Base-by-base conservation (phyloP, 2,113 vertebrate species). In the Xyliphius kryptos region DNA sequence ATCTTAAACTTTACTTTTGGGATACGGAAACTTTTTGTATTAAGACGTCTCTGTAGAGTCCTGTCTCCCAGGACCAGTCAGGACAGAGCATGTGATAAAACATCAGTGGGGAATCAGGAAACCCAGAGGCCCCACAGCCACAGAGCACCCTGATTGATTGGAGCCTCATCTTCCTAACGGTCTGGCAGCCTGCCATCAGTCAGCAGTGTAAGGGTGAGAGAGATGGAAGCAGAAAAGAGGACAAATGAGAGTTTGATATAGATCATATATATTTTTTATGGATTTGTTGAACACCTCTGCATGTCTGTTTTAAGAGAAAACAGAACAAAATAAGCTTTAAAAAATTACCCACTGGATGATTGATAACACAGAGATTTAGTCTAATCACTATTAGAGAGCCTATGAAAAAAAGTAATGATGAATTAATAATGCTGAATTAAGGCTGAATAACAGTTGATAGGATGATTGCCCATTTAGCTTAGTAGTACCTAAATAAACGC, bases 91-190 rank as follows among this genome's bases (percentile, higher is more conserved):
- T 88, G 83, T 86, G 83, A 69, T 77, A 64, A 75, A 79, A 80
- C 75, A 81, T 77, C 72, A 68, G 66, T 59, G 68, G 65, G 73
- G 77, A 88, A 84, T 88, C 83, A 87, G 78, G 59, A 69, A 81
- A 70, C 71, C 19, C 37, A 4, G 57, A 50, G 57, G 71, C 70
- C 54, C 22, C 51, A 37, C 48, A 80, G 74, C 85, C 81, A 81
- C 65, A 46, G 74, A 72, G 76, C 74, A 76, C 59, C 54, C 81
- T 89, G 86, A 89, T 87, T 88, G 87, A 89, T 81, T 86, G 85
- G 82, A 88, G 82, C 76, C 80, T 87, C 84, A 89, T 89, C 84
- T 87, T 83, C 76, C 84, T 88, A 89, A 89, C 79, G 65, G 85
- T 76, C 82, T 88, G 87, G 85, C 83, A 76, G 72, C 49, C 74